Percentiles rank a stretch among this genome's conserved stretches.
phyloP scores from a whole-genome alignment of 2,888 invertebrate species.

The Pristionchus exspectatus region DNA sequence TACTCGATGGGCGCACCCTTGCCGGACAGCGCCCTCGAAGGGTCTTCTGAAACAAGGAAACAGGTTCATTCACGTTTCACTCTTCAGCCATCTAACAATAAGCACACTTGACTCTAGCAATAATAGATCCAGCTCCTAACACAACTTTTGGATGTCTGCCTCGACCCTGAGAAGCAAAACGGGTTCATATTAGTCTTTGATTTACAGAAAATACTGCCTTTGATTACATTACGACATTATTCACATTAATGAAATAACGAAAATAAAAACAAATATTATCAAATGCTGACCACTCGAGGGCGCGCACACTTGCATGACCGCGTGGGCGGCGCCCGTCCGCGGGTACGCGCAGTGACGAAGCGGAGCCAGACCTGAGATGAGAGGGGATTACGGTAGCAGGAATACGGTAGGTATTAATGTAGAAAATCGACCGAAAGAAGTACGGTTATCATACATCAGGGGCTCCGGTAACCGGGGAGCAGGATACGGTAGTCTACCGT shows the following conservation, averaged over 20 bases:
- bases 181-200: no score
- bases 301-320: conserved; percentile 85
- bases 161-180: no score
- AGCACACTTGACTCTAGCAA: no score
- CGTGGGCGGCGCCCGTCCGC: conserved; percentile 91
- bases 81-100: no score
- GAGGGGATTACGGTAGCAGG: neutral
- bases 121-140: no score
- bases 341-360: conserved; percentile 91
- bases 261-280: neutral
- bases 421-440: no score
- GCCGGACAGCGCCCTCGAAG: neutral
- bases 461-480: neutral
- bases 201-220: no score
- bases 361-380: conserved; percentile 83
- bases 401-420: neutral
- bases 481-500: conserved; percentile 3
- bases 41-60: conserved; percentile 30
- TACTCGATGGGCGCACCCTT: conserved; percentile 71
- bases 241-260: no score
- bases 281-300: conserved; percentile 58
- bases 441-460: no score
- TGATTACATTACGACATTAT: no score
- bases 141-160: no score
- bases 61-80: neutral